phyloP scores from a whole-genome alignment of 92 coral and sea anemone genomes.

The Porites lobata region DNA sequence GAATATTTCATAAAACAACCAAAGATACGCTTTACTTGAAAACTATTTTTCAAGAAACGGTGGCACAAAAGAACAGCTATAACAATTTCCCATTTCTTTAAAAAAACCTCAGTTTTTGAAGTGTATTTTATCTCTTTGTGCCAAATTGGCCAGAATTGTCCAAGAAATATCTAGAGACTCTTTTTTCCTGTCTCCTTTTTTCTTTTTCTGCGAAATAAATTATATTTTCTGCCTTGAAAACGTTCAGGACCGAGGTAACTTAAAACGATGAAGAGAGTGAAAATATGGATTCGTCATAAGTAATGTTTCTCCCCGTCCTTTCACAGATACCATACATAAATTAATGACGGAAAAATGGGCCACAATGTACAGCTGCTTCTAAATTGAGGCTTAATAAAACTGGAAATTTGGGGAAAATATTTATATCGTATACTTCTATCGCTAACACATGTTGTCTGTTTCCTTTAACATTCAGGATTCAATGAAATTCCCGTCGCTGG shows the following conservation, averaged over 20 bases:
- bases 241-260: conserved; percentile 10
- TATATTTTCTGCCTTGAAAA: conserved; percentile 11
- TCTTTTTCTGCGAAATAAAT: background rate
- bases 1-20: background rate
- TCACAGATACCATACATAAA: conserved; percentile 89
- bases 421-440: conserved; percentile 7
- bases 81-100: conserved; percentile 3
- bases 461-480: conserved; percentile 76
- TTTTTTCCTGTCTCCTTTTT: background rate
- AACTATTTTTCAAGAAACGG: background rate
- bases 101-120: background rate
- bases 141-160: background rate
- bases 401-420: conserved; percentile 33
- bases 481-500: conserved; percentile 95
- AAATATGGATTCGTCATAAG: conserved; percentile 57
- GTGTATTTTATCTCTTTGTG: conserved; percentile 19
- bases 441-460: conserved; percentile 49
- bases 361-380: conserved; percentile 87
- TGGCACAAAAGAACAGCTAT: conserved; percentile 38
- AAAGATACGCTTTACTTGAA: background rate
- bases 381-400: conserved; percentile 52
- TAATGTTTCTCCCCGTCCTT: conserved; percentile 54
- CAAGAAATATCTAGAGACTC: background rate
- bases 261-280: conserved; percentile 7
- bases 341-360: conserved; percentile 84